Evolutionary conservation across 2,888 invertebrate genomes (phyloP), one percentile per base, ranked within the genome.

Genomic region (Stenoptilia bipunctidactyla): DNA sequence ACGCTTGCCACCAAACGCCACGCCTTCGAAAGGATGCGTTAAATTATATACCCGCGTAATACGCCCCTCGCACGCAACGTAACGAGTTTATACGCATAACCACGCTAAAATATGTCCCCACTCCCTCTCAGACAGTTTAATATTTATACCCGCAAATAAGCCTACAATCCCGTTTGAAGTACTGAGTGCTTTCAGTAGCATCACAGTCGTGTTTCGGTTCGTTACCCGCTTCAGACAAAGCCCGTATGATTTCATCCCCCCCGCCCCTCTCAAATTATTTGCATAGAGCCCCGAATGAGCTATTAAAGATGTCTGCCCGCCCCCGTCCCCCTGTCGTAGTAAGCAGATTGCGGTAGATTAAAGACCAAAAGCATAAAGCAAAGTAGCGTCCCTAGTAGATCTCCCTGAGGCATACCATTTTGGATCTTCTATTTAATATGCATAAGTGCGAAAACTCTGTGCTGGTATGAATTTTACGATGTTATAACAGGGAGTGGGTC

Each of bases 341-440:
- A 80, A 82, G 79, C 82, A 82, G 80, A 83, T 82, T 82, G 83
- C 76, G 83, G 83, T 75, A 70, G 77, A 82, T 82, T 80, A 80
- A 82, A 80, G 80, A 80, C 79, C 82, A 70, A 70, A 76, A 70
- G 73, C 72, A 70, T 73, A 70, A 72, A 75, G 70, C 64, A 71
- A 56, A 63, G 58, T 48, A 57, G 54, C 51, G 62, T 56, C 61
- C 66, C 66, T 55, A 55, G 51, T 50, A 51, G 50, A 40, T 47
- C 43, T 50, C 65, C 65, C 53, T 61, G 64, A 52, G 63, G 62
- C 58, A 66, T 60, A 52, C 67, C 58, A 66, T 67, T 70, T 66
- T 72, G 59, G 59, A 60, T 59, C 64, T 65, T 71, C 59, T 58
- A 62, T 58, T 60, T 65, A 61, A 67, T 66, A 62, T 62, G 61